Conservation (phyloP, 2,888 invertebrate species). For the Acanthococcus lagerstroemiae region DNA sequence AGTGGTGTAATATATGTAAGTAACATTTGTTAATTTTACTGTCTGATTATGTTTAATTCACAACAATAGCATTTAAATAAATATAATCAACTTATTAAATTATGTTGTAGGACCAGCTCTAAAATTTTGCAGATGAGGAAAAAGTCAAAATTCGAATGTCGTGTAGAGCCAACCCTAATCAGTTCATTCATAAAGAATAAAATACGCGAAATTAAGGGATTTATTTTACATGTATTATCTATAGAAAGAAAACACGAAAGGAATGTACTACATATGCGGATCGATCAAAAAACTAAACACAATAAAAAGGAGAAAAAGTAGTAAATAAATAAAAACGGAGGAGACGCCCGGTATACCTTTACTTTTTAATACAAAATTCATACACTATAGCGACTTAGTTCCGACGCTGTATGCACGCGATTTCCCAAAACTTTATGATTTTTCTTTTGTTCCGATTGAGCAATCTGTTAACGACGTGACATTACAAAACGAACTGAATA, state of each 20-base stretch:
- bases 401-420: neutral
- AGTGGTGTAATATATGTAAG: slow-evolving; percentile 25
- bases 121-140: slow-evolving; percentile 5
- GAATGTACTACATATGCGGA: neutral
- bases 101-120: slow-evolving; percentile 14
- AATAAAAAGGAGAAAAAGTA: neutral
- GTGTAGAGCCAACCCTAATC: neutral
- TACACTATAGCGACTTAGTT: no score
- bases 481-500: no score
- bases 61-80: slow-evolving; percentile 23
- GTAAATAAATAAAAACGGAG: no score
- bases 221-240: no score
- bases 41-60: slow-evolving; percentile 26
- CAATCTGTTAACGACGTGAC: no score
- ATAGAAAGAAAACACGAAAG: no score
- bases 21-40: slow-evolving; percentile 13
- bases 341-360: no score
- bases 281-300: neutral
- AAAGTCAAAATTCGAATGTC: neutral
- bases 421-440: neutral
- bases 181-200: neutral
- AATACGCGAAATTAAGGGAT: no score
- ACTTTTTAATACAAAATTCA: no score
- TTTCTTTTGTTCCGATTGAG: neutral
- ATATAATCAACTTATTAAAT: slow-evolving; percentile 5